Percentiles rank a stretch among this genome's conserved stretches.
Conservation (phyloP, 2,888 invertebrate genomes). For the Eupeodes luniger region DNA sequence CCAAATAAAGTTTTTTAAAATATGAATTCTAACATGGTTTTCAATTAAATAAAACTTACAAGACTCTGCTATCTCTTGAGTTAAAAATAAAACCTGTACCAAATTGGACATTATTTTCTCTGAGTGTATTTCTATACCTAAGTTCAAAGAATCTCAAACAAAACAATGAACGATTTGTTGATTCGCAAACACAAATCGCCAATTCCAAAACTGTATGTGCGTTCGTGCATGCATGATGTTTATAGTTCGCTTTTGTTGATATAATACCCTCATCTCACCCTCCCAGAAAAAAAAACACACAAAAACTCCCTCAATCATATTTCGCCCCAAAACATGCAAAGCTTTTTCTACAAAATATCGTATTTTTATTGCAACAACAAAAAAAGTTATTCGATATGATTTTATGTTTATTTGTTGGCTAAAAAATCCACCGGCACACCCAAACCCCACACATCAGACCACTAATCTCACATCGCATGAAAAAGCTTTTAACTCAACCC, state of each 20-base stretch:
- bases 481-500: slow-evolving; percentile 65
- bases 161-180: slow-evolving; percentile 64
- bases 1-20: too few relatives aligned
- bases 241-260: slow-evolving; percentile 57
- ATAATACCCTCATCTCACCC: slow-evolving; percentile 10
- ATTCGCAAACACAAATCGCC: slow-evolving; percentile 63
- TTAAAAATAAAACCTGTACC: too few relatives aligned
- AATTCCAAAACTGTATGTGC: slow-evolving; percentile 18
- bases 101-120: not conserved
- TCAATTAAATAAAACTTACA: too few relatives aligned
- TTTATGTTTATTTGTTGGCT: slow-evolving; percentile 57
- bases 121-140: not conserved
- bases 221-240: slow-evolving; percentile 61
- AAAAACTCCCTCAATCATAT: not conserved
- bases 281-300: not conserved
- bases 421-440: slow-evolving; percentile 31
- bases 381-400: slow-evolving; percentile 71
- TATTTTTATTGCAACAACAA: slow-evolving; percentile 53
- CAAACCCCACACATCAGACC: not conserved
- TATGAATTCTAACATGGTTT: too few relatives aligned
- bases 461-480: slow-evolving; percentile 25
- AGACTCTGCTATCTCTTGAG: too few relatives aligned
- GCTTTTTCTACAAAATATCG: slow-evolving; percentile 34
- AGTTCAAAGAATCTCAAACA: slow-evolving; percentile 42
- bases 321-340: slow-evolving; percentile 54